Evolutionary conservation across 64 coral and sea anemone genomes (phyloP).

Genomic region (Stichodactyla helianthus): DNA sequence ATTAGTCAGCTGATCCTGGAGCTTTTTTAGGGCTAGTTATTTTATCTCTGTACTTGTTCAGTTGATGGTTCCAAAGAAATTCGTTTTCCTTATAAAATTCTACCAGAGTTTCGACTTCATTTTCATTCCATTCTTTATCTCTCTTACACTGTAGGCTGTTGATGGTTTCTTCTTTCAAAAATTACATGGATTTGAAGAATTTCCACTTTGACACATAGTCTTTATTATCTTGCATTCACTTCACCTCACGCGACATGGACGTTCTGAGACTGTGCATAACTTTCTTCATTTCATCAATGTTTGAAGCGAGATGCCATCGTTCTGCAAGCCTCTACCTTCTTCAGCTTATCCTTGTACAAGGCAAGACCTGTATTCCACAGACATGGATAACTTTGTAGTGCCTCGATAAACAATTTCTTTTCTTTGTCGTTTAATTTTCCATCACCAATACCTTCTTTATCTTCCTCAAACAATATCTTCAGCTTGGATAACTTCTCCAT

Average conservation of each 20-base stretch:
- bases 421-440: too few relatives aligned
- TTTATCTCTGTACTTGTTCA: slow-evolving; percentile 11
- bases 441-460: too few relatives aligned
- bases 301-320: not conserved
- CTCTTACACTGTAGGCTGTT: slow-evolving; percentile 12
- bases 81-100: slow-evolving; percentile 37
- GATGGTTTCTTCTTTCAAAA: slow-evolving; percentile 27
- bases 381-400: too few relatives aligned
- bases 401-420: too few relatives aligned
- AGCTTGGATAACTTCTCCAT: too few relatives aligned
- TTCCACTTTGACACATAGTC: slow-evolving; percentile 25
- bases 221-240: slow-evolving; percentile 2
- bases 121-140: slow-evolving; percentile 17
- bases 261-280: slow-evolving; percentile 12
- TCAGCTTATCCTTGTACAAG: too few relatives aligned
- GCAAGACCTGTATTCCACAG: too few relatives aligned
- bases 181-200: slow-evolving; percentile 12
- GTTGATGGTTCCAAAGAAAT: slow-evolving; percentile 11
- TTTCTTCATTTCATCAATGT: not conserved
- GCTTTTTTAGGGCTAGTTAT: not conserved
- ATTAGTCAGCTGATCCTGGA: not conserved
- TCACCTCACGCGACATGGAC: not conserved
- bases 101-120: slow-evolving; percentile 14
- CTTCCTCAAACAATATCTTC: too few relatives aligned
- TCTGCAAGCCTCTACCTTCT: not conserved